Evolutionary conservation across 1,140 invertebrate genomes (phyloP).

Genomic region (Orussus abietinus): DNA sequence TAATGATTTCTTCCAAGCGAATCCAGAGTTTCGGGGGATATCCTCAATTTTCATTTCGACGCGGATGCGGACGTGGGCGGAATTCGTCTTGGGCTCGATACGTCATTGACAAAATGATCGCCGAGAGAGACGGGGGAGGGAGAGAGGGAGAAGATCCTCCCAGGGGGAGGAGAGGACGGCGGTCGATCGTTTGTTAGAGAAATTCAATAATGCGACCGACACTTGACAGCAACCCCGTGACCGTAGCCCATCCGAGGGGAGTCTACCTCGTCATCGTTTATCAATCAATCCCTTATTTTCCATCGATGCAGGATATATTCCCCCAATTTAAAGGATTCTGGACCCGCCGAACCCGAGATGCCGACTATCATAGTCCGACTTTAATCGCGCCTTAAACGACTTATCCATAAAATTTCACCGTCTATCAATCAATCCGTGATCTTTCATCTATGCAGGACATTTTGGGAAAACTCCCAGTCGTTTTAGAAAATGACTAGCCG

Average conservation of each 20-base stretch:
- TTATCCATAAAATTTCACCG: too few species aligned
- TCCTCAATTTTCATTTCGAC: conserved; percentile 38
- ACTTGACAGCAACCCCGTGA: conserved; percentile 28
- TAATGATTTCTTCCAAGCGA: too few species aligned
- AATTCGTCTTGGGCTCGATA: conserved; percentile 25
- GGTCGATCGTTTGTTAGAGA: conserved; percentile 42
- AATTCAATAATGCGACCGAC: conserved; percentile 41
- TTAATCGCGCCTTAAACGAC: too few species aligned
- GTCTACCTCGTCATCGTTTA: conserved; percentile 34
- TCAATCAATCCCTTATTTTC: conserved; percentile 36
- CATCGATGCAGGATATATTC: conserved; percentile 2
- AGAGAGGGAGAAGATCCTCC: conserved; percentile 1
- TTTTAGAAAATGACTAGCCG: too few species aligned
- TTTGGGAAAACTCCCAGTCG: too few species aligned
- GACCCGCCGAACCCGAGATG: too few species aligned
- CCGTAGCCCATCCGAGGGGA: conserved; percentile 19
- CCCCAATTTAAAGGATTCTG: not conserved
- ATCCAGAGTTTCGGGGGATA: conserved; percentile 19
- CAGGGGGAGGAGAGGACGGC: not conserved
- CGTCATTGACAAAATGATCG: conserved; percentile 30
- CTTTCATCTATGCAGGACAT: too few species aligned
- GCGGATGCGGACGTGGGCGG: conserved; percentile 33
- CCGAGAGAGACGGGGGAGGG: not conserved
- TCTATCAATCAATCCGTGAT: too few species aligned
- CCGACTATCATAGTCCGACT: too few species aligned